Percentiles rank a stretch among this genome's conserved stretches.
Evolutionary conservation across 2,888 invertebrate species (phyloP).

Genomic region (Leucozona laternaria): DNA sequence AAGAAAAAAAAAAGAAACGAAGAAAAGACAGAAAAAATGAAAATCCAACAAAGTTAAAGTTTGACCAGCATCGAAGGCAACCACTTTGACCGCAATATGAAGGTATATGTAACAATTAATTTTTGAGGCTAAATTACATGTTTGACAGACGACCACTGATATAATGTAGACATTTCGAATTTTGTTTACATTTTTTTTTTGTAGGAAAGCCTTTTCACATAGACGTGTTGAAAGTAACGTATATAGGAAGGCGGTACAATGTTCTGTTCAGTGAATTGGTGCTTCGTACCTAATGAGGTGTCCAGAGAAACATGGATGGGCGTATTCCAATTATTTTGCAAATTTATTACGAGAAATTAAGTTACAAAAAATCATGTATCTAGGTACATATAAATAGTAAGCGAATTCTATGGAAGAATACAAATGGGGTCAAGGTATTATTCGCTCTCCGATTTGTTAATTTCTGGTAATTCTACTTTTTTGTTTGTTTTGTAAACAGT

Average conservation of each 20-base stretch:
- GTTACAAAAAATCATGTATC: background rate
- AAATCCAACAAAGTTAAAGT: slow-evolving; percentile 14
- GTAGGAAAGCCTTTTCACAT: background rate
- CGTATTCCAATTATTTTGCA: slow-evolving; percentile 12
- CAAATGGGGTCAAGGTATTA: slow-evolving; percentile 16
- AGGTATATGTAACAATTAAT: background rate
- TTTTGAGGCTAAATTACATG: slow-evolving; percentile 45
- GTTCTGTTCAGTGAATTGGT: slow-evolving; percentile 36
- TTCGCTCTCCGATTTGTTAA: background rate
- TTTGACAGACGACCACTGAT: slow-evolving; percentile 41
- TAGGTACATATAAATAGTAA: background rate
- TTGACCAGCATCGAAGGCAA: slow-evolving; percentile 50
- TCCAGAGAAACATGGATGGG: background rate
- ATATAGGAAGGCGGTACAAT: slow-evolving; percentile 5
- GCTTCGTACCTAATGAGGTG: slow-evolving; percentile 2
- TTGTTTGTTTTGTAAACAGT: background rate
- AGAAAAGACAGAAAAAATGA: background rate
- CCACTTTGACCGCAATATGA: slow-evolving; percentile 50
- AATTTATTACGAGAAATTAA: background rate
- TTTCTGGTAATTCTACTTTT: background rate
- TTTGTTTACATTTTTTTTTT: slow-evolving; percentile 14
- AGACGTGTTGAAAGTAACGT: slow-evolving; percentile 26
- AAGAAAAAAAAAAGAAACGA: background rate
- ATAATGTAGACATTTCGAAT: background rate
- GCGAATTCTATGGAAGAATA: background rate